Evolutionary conservation across 2,113 vertebrate species (phyloP).

Genomic region (Ploceus nigricollis): DNA sequence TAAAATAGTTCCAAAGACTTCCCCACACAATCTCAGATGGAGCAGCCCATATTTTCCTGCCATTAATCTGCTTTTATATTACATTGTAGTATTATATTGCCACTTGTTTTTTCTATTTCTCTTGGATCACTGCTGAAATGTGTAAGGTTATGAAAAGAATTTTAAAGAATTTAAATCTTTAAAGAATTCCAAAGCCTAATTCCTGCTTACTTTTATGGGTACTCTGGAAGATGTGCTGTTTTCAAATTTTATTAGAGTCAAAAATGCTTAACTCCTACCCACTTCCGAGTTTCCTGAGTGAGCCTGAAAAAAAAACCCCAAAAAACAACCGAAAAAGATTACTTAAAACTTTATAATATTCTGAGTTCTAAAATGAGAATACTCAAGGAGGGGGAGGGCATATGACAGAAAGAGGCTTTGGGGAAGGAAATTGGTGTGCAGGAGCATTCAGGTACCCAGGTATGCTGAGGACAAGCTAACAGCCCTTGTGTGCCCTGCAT

Average conservation of each 20-base stretch:
- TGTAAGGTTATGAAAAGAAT: conserved; percentile 57
- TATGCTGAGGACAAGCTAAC: no score
- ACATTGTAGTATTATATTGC: conserved; percentile 42
- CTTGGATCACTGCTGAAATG: conserved; percentile 20
- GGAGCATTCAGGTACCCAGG: background rate
- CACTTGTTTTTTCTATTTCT: background rate
- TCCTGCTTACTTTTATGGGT: conserved; percentile 34
- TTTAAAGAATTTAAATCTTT: conserved; percentile 36
- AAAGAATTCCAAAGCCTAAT: conserved; percentile 28
- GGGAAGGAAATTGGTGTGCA: background rate
- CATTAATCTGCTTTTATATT: conserved; percentile 65
- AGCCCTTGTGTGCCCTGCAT: background rate
- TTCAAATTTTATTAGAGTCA: conserved; percentile 30
- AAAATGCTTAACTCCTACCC: background rate
- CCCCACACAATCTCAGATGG: conserved; percentile 29
- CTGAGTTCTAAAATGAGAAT: background rate
- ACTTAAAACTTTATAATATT: background rate
- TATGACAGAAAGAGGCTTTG: background rate
- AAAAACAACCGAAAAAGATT: background rate
- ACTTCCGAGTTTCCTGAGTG: background rate
- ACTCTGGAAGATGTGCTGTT: background rate
- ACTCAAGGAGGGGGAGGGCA: background rate
- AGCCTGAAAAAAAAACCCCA: background rate
- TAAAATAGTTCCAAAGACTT: conserved; percentile 61
- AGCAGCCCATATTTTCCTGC: conserved; percentile 40